A percentile compares a stretch with the other conserved stretches of the same genome.
Evolutionary conservation across 2,797 vertebrate species (phyloP).

Genomic region (Micrastur ruficollis): DNA sequence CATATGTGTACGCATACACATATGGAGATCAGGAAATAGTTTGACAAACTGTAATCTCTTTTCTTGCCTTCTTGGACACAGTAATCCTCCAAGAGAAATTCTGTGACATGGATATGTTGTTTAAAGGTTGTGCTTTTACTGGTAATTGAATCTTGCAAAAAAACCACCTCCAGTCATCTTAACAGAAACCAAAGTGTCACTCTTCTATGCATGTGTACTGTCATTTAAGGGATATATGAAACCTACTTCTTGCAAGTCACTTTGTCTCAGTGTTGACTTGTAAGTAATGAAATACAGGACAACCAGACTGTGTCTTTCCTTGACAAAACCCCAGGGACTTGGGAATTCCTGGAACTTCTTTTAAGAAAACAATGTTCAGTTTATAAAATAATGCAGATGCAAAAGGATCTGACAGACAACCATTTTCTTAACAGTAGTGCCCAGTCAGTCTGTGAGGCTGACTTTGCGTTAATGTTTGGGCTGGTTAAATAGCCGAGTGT

Average conservation of each 20-base stretch:
- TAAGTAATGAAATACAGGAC: neutral
- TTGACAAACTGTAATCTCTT: neutral
- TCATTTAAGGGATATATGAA: neutral
- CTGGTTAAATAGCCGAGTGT: neutral
- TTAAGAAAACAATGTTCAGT: neutral
- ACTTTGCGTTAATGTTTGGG: neutral
- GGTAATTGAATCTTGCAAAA: neutral
- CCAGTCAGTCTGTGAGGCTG: neutral
- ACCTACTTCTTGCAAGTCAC: neutral
- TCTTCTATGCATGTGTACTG: fast-evolving
- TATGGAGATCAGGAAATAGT: neutral
- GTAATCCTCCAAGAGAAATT: neutral
- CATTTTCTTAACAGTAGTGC: neutral
- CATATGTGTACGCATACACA: fast-evolving
- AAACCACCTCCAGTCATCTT: neutral
- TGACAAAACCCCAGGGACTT: neutral
- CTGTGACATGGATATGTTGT: neutral
- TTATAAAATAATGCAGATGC: neutral
- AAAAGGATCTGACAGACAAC: neutral
- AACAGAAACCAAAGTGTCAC: neutral
- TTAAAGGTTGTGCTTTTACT: neutral
- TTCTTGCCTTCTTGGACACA: neutral
- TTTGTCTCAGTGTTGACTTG: neutral
- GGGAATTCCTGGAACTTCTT: neutral
- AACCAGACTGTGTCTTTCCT: neutral